Conservation (phyloP, 2,113 vertebrate species). For the Hippocampus comes region DNA sequence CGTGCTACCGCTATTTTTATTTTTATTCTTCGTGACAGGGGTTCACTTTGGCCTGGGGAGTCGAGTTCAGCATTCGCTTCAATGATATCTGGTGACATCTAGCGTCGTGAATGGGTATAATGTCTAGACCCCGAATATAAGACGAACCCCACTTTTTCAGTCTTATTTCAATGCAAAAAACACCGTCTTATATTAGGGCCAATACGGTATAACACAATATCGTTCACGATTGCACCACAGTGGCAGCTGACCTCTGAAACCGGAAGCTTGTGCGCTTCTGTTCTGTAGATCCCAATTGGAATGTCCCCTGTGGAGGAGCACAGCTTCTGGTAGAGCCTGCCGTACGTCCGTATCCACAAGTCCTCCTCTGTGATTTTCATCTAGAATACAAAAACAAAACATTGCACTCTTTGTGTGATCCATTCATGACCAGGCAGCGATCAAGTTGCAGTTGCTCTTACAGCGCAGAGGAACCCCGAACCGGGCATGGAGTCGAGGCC, state of each 20-base stretch:
- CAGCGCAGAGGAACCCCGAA: slow-evolving; percentile 79
- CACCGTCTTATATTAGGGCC: too few species aligned
- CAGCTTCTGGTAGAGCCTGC: slow-evolving; percentile 78
- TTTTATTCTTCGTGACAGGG: too few species aligned
- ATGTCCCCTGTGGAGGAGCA: slow-evolving; percentile 80
- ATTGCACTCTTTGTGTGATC: background rate
- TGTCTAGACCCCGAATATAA: too few species aligned
- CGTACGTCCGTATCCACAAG: slow-evolving; percentile 79
- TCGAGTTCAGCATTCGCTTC: too few species aligned
- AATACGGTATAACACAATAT: background rate
- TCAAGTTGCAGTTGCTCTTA: slow-evolving; percentile 50
- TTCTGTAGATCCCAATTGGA: slow-evolving; percentile 81
- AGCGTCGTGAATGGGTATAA: too few species aligned
- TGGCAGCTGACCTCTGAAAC: slow-evolving; percentile 71
- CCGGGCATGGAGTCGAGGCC: slow-evolving; percentile 81
- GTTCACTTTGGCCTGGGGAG: too few species aligned
- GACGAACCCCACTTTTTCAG: too few species aligned
- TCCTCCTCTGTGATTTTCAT: slow-evolving; percentile 81
- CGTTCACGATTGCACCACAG: background rate
- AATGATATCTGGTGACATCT: too few species aligned
- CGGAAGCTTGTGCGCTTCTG: slow-evolving; percentile 74
- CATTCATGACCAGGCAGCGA: background rate
- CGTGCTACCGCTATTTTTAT: too few species aligned
- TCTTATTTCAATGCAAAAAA: too few species aligned
- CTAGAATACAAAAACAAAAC: slow-evolving; percentile 50